Conservation (phyloP, 1,140 invertebrate genomes). For the Aphelenchoides besseyi region DNA sequence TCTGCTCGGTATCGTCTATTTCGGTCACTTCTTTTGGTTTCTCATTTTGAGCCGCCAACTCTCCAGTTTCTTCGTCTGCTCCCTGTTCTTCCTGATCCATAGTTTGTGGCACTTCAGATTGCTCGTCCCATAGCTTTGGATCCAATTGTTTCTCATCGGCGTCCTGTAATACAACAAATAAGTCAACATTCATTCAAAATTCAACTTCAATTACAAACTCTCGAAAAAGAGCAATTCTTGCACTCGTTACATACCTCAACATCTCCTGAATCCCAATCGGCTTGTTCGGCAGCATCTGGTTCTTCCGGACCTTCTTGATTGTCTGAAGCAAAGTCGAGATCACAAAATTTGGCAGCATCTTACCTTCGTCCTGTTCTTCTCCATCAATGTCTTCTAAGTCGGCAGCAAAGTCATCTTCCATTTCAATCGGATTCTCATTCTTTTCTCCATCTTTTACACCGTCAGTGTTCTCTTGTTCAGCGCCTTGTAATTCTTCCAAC, state of each 20-base stretch:
- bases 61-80: conserved; percentile 53
- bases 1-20: conserved; percentile 64
- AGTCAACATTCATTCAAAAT: too few relatives aligned
- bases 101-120: conserved; percentile 87
- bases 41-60: conserved; percentile 49
- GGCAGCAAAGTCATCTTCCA: conserved; percentile 61
- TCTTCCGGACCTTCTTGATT: conserved; percentile 48
- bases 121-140: conserved; percentile 71
- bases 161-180: too few relatives aligned
- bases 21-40: conserved; percentile 59
- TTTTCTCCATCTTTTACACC: conserved; percentile 72
- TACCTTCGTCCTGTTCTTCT: conserved; percentile 58
- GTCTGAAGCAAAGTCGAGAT: too few relatives aligned
- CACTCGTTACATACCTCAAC: too few relatives aligned
- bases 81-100: conserved; percentile 75
- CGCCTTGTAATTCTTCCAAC: conserved; percentile 59
- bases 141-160: conserved; percentile 58
- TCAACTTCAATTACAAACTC: too few relatives aligned
- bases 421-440: conserved; percentile 50
- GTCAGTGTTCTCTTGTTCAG: conserved; percentile 79
- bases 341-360: too few relatives aligned
- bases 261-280: conserved; percentile 64
- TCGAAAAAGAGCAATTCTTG: too few relatives aligned
- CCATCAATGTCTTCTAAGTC: conserved; percentile 57
- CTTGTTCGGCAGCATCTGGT: conserved; percentile 57